phyloP scores from a whole-genome alignment of 2,113 vertebrate species.

The Zapus hudsonius region DNA sequence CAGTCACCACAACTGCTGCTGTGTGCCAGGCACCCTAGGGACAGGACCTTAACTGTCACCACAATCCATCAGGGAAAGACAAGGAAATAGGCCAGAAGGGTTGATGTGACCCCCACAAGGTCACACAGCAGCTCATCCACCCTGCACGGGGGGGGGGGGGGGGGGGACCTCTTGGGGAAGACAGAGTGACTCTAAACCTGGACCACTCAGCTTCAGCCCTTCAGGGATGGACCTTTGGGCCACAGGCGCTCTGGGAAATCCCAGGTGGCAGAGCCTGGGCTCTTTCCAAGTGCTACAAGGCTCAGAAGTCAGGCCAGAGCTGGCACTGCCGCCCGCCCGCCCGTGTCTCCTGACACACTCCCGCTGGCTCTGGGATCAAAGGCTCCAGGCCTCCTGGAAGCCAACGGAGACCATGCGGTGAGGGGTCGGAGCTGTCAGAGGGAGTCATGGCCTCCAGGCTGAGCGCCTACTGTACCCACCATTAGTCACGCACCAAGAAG shows the following conservation, averaged over 20 bases:
- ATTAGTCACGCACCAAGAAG: background rate
- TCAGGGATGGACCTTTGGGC: background rate
- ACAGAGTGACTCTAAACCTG: background rate
- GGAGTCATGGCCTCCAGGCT: background rate
- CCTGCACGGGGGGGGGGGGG: background rate
- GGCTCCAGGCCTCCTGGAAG: slow-evolving; percentile 28
- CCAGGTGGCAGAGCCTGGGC: slow-evolving; percentile 63
- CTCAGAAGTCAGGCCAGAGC: slow-evolving; percentile 58
- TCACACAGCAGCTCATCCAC: background rate
- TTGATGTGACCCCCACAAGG: slow-evolving; percentile 12
- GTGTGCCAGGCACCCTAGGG: background rate
- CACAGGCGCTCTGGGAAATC: slow-evolving; percentile 28
- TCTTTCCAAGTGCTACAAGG: slow-evolving; percentile 6
- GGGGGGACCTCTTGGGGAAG: background rate
- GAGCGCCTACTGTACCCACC: background rate
- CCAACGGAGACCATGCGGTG: fast-evolving
- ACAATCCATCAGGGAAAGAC: background rate
- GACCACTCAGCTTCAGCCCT: background rate
- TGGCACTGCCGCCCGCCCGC: background rate
- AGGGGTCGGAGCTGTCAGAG: background rate
- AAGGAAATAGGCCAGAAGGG: background rate
- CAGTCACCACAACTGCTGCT: background rate
- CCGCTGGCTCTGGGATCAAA: slow-evolving; percentile 25
- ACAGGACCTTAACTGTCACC: background rate
- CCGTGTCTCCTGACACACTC: background rate